Percentiles rank a stretch among this genome's conserved stretches.
These are phyloP conservation scores for Knipowitschia caucasica DNA, from an alignment of 2,797 vertebrate species.

Conservation along the genomic window DNA sequence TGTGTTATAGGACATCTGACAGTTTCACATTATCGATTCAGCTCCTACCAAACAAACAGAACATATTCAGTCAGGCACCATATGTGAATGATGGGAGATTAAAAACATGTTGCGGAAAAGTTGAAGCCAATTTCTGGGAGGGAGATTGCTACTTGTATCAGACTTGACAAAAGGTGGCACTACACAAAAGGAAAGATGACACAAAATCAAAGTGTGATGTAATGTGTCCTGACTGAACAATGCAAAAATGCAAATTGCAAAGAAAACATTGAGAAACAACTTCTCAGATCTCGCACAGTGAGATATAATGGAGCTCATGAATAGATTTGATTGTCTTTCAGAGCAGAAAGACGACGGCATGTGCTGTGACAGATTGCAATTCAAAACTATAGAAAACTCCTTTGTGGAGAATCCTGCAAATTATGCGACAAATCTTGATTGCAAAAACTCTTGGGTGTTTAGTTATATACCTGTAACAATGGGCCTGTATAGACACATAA, in stretches of 20 bases:
- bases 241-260: background rate
- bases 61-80: background rate
- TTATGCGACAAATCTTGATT: background rate
- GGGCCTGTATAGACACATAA: no score
- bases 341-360: background rate
- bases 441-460: no score
- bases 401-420: background rate
- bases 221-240: slow-evolving; percentile 7
- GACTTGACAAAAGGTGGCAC: background rate
- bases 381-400: background rate
- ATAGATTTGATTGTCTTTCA: slow-evolving; percentile 1
- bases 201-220: background rate
- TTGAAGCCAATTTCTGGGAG: background rate
- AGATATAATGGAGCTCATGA: slow-evolving; percentile 5
- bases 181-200: background rate
- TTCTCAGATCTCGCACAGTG: slow-evolving; percentile 1
- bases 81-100: background rate
- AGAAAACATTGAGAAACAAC: slow-evolving; percentile 5
- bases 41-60: background rate
- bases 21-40: slow-evolving; percentile 17
- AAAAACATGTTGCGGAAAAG: no score
- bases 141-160: background rate
- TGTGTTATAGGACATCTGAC: slow-evolving; percentile 34
- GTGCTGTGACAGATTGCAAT: background rate
- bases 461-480: no score